Percentiles rank a stretch among this genome's conserved stretches.
phyloP scores from a whole-genome alignment of 2,888 invertebrate species.

The Tipula vernalis region DNA sequence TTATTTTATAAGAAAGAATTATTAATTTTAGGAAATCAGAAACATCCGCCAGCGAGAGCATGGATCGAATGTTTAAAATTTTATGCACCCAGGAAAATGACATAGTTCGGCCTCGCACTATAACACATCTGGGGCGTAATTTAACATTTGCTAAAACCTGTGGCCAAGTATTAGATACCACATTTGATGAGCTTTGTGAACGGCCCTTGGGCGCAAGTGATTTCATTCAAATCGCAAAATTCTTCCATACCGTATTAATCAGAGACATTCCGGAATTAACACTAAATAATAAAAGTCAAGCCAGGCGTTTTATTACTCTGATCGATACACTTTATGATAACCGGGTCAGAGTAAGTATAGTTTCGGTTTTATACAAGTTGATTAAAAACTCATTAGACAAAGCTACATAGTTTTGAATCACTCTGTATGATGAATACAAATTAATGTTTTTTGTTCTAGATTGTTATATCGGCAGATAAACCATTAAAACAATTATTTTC shows the following conservation, averaged over 20 bases:
- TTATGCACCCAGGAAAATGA: slow-evolving; percentile 84
- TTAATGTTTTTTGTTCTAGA: slow-evolving; percentile 35
- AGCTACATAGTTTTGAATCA: too few species aligned
- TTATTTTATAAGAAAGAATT: too few species aligned
- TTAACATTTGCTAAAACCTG: slow-evolving; percentile 81
- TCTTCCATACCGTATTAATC: slow-evolving; percentile 91
- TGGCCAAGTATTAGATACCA: slow-evolving; percentile 79
- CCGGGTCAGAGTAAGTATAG: slow-evolving; percentile 53
- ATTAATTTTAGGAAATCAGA: slow-evolving; percentile 46
- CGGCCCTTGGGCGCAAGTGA: slow-evolving; percentile 91
- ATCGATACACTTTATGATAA: slow-evolving; percentile 96
- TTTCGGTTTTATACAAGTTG: not conserved
- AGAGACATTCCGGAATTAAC: slow-evolving; percentile 78
- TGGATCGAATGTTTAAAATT: slow-evolving; percentile 74
- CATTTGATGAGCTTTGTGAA: slow-evolving; percentile 83
- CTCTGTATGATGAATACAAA: too few species aligned
- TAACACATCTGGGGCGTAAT: slow-evolving; percentile 81
- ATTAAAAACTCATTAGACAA: too few species aligned
- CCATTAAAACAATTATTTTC: slow-evolving; percentile 65
- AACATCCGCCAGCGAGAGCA: slow-evolving; percentile 44
- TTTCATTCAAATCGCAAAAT: slow-evolving; percentile 82
- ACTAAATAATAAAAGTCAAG: slow-evolving; percentile 66
- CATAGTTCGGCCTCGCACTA: slow-evolving; percentile 65
- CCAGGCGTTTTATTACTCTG: slow-evolving; percentile 88
- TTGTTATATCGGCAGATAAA: slow-evolving; percentile 74